Evolutionary conservation across 2,888 invertebrate species (phyloP).

Genomic region (Sarcophaga subvicina): DNA sequence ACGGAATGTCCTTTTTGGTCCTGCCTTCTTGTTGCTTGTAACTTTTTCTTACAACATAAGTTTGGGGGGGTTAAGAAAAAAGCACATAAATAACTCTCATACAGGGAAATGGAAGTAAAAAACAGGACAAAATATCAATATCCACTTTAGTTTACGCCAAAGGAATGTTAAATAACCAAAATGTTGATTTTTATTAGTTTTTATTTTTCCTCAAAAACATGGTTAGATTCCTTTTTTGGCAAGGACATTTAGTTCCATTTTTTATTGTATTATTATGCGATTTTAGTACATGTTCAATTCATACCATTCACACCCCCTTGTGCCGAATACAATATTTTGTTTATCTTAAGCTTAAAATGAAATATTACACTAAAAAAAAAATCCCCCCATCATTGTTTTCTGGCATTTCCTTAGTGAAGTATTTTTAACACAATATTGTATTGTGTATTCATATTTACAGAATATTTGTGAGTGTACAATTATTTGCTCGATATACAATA

Average conservation of each 20-base stretch:
- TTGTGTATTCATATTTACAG: background rate
- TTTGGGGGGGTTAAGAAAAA: constrained; percentile 22
- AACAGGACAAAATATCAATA: constrained; percentile 82
- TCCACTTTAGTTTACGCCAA: constrained; percentile 81
- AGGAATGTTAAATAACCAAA: constrained; percentile 78
- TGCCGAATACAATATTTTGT: constrained; percentile 17
- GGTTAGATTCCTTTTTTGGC: background rate
- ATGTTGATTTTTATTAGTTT: constrained; percentile 29
- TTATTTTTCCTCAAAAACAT: constrained; percentile 33
- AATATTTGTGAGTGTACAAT: constrained; percentile 22
- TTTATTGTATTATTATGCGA: constrained; percentile 58
- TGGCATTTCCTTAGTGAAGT: too few relatives aligned
- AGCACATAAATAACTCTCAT: constrained; percentile 79
- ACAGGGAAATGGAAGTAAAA: constrained; percentile 76
- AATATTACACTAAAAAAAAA: constrained; percentile 6
- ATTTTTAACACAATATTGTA: too few relatives aligned
- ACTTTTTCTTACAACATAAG: constrained; percentile 44
- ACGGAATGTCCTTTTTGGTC: constrained; percentile 63
- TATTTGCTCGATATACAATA: constrained; percentile 21
- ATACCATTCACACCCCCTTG: constrained; percentile 60
- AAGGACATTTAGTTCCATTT: constrained; percentile 57
- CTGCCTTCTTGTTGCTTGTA: constrained; percentile 68
- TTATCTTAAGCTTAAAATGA: background rate
- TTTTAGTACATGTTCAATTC: constrained; percentile 63
- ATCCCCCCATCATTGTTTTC: too few relatives aligned